Evolutionary conservation across 2,113 vertebrate species (phyloP).

Genomic region (Psettodes erumei): DNA sequence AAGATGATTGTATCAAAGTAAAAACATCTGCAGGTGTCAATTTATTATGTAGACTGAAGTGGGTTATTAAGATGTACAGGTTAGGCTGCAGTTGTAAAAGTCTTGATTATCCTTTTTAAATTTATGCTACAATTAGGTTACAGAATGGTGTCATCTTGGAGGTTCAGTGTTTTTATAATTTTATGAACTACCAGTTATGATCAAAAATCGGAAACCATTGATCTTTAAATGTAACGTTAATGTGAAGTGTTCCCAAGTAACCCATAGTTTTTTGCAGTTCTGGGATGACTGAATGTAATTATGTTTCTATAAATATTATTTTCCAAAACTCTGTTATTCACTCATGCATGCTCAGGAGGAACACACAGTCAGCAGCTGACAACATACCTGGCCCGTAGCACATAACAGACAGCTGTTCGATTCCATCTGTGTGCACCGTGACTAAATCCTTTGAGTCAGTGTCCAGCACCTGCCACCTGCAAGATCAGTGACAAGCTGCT

Average conservation of each 20-base stretch:
- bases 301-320: background rate
- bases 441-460: conserved; percentile 97
- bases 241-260: background rate
- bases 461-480: conserved; percentile 98
- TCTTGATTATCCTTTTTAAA: too few species aligned
- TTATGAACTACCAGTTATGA: background rate
- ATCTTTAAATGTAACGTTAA: background rate
- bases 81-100: background rate
- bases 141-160: too few species aligned
- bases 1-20: conserved; percentile 4
- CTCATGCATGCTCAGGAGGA: background rate
- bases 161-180: too few species aligned
- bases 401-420: conserved; percentile 96
- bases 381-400: conserved; percentile 92
- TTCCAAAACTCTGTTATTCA: background rate
- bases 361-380: background rate
- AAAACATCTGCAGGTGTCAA: background rate
- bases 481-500: conserved; percentile 32
- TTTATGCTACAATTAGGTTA: too few species aligned
- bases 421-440: conserved; percentile 97
- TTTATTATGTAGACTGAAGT: background rate
- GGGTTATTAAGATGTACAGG: background rate
- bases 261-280: background rate
- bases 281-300: background rate
- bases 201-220: background rate